Percentiles rank a stretch among this genome's conserved stretches.
These are phyloP conservation scores for Crematogaster levior DNA, from an alignment of 2,888 invertebrate species.

Conservation along the genomic window DNA sequence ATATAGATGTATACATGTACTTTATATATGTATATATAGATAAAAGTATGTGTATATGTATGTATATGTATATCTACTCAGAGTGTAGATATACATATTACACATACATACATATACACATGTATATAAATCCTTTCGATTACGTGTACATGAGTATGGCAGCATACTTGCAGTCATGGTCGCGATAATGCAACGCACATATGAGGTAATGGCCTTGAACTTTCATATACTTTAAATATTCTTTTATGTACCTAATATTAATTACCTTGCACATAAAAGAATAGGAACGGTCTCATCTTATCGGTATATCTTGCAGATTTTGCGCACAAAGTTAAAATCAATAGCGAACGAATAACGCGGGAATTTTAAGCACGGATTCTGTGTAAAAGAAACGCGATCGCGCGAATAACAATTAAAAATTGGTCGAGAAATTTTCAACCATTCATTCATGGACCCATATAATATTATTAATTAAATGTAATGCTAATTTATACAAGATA, in stretches of 20 bases:
- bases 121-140: slow-evolving; percentile 50
- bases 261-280: slow-evolving; percentile 23
- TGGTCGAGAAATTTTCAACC: background rate
- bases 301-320: background rate
- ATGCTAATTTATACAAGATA: background rate
- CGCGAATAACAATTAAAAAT: background rate
- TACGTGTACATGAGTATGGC: slow-evolving; percentile 4
- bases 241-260: slow-evolving; percentile 54
- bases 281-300: background rate
- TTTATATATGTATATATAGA: background rate
- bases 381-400: background rate
- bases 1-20: slow-evolving; percentile 34
- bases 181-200: slow-evolving; percentile 44
- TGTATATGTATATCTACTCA: background rate
- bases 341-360: background rate
- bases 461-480: background rate
- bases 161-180: background rate
- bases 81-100: too few species aligned
- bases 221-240: slow-evolving; percentile 70
- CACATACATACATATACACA: slow-evolving; percentile 47
- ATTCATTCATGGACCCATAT: background rate
- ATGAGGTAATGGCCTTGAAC: slow-evolving; percentile 56
- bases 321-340: background rate
- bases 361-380: background rate
- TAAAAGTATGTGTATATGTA: slow-evolving; percentile 25